Evolutionary conservation across 1,140 invertebrate genomes (phyloP).

Genomic region (Lepidurus packardi): DNA sequence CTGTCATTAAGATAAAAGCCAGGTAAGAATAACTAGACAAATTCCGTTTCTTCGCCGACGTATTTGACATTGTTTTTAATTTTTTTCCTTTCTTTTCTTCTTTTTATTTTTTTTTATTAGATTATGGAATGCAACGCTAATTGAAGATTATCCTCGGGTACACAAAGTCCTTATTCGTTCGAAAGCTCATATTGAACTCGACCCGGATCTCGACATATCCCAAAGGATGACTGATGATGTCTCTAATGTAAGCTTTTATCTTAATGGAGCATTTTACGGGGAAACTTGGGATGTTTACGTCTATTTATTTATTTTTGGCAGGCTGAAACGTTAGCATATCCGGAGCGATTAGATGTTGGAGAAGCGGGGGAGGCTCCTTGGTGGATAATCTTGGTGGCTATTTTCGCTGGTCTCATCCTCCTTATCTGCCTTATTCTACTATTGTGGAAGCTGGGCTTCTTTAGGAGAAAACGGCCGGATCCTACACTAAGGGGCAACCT

Average conservation of each 20-base stretch:
- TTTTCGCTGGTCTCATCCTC: slow-evolving; percentile 69
- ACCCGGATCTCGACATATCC: slow-evolving; percentile 61
- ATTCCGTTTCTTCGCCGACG: slow-evolving; percentile 3
- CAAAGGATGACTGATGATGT: slow-evolving; percentile 60
- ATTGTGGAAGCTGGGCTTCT: slow-evolving; percentile 82
- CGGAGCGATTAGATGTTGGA: slow-evolving; percentile 62
- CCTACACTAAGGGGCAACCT: slow-evolving; percentile 74
- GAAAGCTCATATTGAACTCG: slow-evolving; percentile 63
- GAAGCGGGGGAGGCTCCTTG: slow-evolving; percentile 62
- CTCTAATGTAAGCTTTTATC: slow-evolving; percentile 34
- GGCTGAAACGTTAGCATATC: slow-evolving; percentile 74
- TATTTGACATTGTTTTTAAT: slow-evolving; percentile 11
- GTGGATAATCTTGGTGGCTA: slow-evolving; percentile 76
- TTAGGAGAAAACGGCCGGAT: slow-evolving; percentile 69
- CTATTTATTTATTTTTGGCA: slow-evolving; percentile 42
- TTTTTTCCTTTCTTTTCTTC: not conserved
- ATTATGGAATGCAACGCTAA: slow-evolving; percentile 84
- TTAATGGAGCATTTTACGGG: not conserved
- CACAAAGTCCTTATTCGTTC: slow-evolving; percentile 75
- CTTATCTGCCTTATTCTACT: slow-evolving; percentile 68
- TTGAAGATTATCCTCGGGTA: slow-evolving; percentile 79
- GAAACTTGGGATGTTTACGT: slow-evolving; percentile 5
- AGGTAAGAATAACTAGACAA: slow-evolving; percentile 45
- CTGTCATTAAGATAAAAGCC: slow-evolving; percentile 69
- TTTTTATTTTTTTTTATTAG: slow-evolving; percentile 45